Evolutionary conservation across 2,113 vertebrate genomes (phyloP), one percentile per base, ranked within the genome.

Genomic region (Dasyornis broadbenti): DNA sequence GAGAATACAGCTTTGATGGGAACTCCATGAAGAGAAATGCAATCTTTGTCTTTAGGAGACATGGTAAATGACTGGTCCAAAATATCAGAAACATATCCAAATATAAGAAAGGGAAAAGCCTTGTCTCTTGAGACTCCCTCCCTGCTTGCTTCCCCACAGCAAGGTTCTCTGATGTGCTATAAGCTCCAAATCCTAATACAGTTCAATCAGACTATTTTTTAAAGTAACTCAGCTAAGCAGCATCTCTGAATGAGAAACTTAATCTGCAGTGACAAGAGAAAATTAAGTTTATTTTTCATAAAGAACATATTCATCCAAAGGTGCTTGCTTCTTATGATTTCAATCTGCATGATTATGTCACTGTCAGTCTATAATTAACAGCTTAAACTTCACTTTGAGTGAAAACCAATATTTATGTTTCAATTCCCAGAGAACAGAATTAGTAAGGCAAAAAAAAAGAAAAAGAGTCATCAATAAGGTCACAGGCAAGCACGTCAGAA

Each of bases 251-350:
- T 23, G 17, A 92, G 71, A 97, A 90, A 52, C 19, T 72, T 94
- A 86, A 93, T 92, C 82, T 83, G 42, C 39, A 91, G 24, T 21
- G 53, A 89, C 81, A 95, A 81, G 70, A 91, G 73, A 75, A 95
- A 93, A 96, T 87, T 10, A 93, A 71, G 56, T 92, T 92, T 92
- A 65, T 88, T 91, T 96, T 95, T 91, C 59, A 90, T 56, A 44
- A 80, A 95, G 73, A 90, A 59, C 14, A 71, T 73, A 80, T 80
- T 70, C 42, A 73, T 61, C 50, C 54, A 45, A 94, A 96, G 53
- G 50, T 76, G 59, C 52, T 66, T 80, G 56, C 59, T 95, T 91
- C 60, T 90, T 94, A 83, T 39, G 78, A 85, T 87, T 70, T 30
- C 47, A 95, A 68, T 82, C 89, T 94, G 70, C 59, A 83, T 72